These are phyloP conservation scores for Limonius californicus DNA, from an alignment of 1,140 invertebrate species.

Conservation along the genomic window DNA sequence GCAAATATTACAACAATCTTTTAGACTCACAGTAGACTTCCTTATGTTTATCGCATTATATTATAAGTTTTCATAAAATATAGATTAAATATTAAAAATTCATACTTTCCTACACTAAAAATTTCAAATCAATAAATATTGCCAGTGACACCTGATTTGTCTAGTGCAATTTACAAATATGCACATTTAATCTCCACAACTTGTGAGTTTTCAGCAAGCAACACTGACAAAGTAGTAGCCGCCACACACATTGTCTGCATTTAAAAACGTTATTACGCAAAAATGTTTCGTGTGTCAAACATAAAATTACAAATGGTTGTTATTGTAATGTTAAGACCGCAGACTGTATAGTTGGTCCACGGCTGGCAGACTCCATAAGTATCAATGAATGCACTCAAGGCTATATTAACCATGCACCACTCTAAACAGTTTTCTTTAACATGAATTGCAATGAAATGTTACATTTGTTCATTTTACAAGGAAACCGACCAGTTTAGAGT, in stretches of 20 bases:
- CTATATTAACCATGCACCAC: slow-evolving; percentile 26
- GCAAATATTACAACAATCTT: too few species aligned
- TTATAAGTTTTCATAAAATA: too few species aligned
- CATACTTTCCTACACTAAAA: too few species aligned
- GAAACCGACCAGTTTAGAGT: too few species aligned
- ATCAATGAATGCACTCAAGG: slow-evolving; percentile 45
- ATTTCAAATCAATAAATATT: too few species aligned
- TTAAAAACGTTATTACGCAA: neutral
- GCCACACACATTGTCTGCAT: slow-evolving; percentile 51
- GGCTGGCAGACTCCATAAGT: slow-evolving; percentile 45
- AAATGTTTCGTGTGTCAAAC: slow-evolving; percentile 1
- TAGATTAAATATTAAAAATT: too few species aligned
- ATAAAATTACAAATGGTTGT: slow-evolving; percentile 19
- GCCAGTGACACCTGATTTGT: too few species aligned
- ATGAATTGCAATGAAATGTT: too few species aligned
- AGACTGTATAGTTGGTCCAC: slow-evolving; percentile 44
- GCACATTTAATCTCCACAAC: neutral
- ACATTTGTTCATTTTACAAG: too few species aligned
- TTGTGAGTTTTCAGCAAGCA: neutral
- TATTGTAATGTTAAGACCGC: slow-evolving; percentile 13
- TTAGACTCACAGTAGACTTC: too few species aligned
- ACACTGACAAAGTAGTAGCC: slow-evolving; percentile 40
- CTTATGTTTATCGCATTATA: too few species aligned
- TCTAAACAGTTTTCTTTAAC: slow-evolving; percentile 29
- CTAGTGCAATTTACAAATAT: too few species aligned